These are phyloP conservation scores for Crossoptilon crossoptilon DNA, from an alignment of 2,797 vertebrate species.

Conservation along the genomic window DNA sequence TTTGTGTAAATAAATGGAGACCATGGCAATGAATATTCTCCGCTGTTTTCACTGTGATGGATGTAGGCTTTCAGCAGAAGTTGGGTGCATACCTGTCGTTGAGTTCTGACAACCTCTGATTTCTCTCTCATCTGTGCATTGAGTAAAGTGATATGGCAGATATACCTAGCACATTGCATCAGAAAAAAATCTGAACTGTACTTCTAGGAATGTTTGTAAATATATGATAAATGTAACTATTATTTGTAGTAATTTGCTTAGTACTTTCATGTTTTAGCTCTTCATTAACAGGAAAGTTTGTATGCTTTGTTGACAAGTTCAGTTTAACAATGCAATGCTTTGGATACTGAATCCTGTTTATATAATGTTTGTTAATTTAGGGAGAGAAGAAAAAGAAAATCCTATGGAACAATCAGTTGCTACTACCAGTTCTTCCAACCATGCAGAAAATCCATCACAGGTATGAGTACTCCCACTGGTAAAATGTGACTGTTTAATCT, in stretches of 20 bases:
- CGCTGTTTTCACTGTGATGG: background rate
- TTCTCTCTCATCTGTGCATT: background rate
- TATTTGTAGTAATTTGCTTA: slow-evolving; percentile 2
- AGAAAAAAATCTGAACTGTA: background rate
- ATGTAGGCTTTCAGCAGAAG: background rate
- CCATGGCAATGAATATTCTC: background rate
- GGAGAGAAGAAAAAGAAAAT: slow-evolving; percentile 67
- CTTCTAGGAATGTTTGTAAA: background rate
- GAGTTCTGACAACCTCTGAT: background rate
- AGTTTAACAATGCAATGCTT: slow-evolving; percentile 9
- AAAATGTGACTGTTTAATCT: background rate
- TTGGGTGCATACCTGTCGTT: background rate
- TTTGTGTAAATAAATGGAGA: background rate
- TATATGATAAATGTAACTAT: background rate
- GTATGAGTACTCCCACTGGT: slow-evolving; percentile 53
- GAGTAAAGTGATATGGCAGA: background rate
- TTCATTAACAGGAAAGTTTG: background rate
- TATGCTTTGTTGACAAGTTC: slow-evolving; percentile 10
- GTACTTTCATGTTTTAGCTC: background rate
- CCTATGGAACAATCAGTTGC: slow-evolving; percentile 11
- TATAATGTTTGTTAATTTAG: slow-evolving; percentile 68
- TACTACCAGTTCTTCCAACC: slow-evolving; percentile 58
- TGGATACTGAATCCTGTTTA: slow-evolving; percentile 8
- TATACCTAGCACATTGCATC: background rate
- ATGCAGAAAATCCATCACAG: slow-evolving; percentile 66